Conservation (phyloP, 1,140 invertebrate species). For the Caenorhabditis remanei region DNA sequence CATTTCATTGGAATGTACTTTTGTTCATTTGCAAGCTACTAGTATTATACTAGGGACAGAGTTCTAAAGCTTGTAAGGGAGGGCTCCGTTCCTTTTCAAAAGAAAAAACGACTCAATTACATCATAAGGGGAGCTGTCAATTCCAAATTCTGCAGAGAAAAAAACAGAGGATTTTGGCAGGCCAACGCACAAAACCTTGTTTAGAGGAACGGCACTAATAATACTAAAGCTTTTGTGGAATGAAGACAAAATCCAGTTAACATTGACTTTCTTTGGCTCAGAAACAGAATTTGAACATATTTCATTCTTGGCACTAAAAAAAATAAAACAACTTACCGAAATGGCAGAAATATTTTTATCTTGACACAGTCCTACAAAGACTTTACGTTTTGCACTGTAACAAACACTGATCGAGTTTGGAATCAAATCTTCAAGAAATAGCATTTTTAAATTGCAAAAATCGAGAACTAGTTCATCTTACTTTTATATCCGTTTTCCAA, state of each 20-base stretch:
- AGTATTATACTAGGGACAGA: background rate
- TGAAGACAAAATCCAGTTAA: background rate
- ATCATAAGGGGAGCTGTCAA: conserved; percentile 48
- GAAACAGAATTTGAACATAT: background rate
- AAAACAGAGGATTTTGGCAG: background rate
- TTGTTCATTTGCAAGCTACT: background rate
- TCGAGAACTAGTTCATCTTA: background rate
- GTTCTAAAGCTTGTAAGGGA: background rate
- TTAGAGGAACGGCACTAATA: conserved; percentile 1
- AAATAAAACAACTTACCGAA: no score
- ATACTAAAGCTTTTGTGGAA: background rate
- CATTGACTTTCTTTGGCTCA: background rate
- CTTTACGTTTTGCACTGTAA: no score
- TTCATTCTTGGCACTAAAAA: no score
- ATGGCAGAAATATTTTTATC: no score
- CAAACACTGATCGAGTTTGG: no score
- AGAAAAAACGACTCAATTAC: background rate
- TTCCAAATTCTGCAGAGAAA: background rate
- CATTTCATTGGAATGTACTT: background rate
- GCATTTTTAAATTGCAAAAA: background rate
- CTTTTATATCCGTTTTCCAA: background rate
- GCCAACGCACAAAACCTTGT: background rate
- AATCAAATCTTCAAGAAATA: background rate
- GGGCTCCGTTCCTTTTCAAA: background rate
- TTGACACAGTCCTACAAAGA: no score